Percentiles rank a stretch among this genome's conserved stretches.
Conservation (phyloP, 2,888 invertebrate genomes). For the Ephialtes manifestator region DNA sequence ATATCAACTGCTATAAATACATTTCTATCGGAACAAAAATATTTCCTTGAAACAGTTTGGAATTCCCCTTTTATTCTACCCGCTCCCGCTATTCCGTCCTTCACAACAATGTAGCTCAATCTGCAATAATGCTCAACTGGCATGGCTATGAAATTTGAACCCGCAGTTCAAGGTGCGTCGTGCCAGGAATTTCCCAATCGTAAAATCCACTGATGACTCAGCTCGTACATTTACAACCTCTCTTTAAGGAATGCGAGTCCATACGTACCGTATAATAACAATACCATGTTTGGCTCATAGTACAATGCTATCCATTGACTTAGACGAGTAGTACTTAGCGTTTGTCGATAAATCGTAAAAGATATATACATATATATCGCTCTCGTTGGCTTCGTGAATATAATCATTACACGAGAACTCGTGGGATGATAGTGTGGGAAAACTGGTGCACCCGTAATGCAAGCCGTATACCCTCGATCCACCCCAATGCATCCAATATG, state of each 20-base stretch:
- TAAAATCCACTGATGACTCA: not conserved
- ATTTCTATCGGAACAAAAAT: not conserved
- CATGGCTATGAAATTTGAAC: constrained; percentile 8
- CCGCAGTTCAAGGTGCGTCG: not conserved
- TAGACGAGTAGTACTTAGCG: not conserved
- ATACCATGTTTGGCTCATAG: not conserved
- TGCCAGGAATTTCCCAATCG: not conserved
- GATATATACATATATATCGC: not conserved
- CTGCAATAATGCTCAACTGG: not conserved
- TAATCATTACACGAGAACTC: not conserved
- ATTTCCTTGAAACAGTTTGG: not conserved
- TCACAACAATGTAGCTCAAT: not conserved
- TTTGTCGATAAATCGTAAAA: not conserved
- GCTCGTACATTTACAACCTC: not conserved
- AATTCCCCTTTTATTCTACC: not conserved
- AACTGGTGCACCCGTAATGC: constrained; percentile 36
- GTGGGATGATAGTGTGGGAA: constrained; percentile 18
- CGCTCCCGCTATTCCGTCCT: not conserved
- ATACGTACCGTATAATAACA: not conserved
- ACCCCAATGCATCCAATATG: constrained; percentile 56
- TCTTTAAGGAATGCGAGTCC: not conserved
- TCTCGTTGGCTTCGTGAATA: not conserved
- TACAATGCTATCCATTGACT: not conserved
- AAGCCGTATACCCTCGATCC: constrained; percentile 31
- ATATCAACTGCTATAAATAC: constrained; percentile 1